Conservation (phyloP, 1,140 invertebrate genomes). For the Micrasema longulum region DNA sequence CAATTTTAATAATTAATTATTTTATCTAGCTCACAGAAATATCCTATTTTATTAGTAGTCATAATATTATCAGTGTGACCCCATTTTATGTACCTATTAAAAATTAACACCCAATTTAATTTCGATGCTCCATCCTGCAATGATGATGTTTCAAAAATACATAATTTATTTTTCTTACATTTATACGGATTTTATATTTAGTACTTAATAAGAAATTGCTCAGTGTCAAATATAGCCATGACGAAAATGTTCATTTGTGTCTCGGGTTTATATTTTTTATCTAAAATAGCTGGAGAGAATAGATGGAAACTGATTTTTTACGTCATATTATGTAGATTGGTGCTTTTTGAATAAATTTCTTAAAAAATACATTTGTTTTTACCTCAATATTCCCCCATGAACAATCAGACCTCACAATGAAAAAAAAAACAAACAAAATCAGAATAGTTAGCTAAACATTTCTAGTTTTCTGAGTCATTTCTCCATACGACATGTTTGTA, state of each 20-base stretch:
- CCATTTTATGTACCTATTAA: constrained; percentile 1
- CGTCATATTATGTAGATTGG: constrained; percentile 52
- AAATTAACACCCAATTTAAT: constrained; percentile 11
- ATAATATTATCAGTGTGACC: constrained; percentile 21
- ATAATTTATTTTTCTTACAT: constrained; percentile 52
- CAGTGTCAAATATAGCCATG: constrained; percentile 49
- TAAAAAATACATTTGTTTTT: constrained; percentile 39
- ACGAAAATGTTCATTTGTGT: constrained; percentile 32
- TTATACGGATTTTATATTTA: constrained; percentile 40
- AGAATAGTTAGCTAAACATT: too few relatives aligned
- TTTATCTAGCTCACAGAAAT: constrained; percentile 24
- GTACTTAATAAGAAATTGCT: constrained; percentile 45
- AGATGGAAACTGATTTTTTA: constrained; percentile 30
- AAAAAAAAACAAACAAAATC: too few relatives aligned
- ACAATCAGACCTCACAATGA: too few relatives aligned
- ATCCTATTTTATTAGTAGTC: constrained; percentile 26
- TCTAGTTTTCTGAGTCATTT: too few relatives aligned
- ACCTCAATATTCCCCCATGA: too few relatives aligned
- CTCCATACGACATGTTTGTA: too few relatives aligned
- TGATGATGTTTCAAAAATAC: constrained; percentile 27
- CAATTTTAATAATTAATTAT: constrained; percentile 29
- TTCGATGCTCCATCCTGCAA: constrained; percentile 24
- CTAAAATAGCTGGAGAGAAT: constrained; percentile 29
- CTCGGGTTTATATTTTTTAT: constrained; percentile 9
- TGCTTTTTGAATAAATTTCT: constrained; percentile 56